Evolutionary conservation across 2,797 vertebrate species (phyloP).

Genomic region (Urosaurus nigricauda): DNA sequence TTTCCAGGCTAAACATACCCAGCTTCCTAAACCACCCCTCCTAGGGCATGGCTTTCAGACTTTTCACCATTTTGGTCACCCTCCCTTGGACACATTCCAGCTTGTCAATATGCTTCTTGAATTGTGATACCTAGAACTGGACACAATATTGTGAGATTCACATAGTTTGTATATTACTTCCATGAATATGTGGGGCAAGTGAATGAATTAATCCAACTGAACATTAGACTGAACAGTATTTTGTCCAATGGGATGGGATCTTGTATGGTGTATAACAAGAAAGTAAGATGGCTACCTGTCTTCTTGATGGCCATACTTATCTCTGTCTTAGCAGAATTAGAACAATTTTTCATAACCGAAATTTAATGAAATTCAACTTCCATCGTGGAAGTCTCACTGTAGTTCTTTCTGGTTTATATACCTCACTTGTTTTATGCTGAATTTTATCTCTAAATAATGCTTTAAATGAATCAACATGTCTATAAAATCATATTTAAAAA

Average conservation of each 20-base stretch:
- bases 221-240: neutral
- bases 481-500: slow-evolving; percentile 15
- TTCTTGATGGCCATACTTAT: neutral
- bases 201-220: neutral
- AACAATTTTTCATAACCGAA: neutral
- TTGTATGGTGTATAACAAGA: neutral
- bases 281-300: neutral
- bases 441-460: neutral
- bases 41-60: too few species aligned
- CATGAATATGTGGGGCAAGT: neutral
- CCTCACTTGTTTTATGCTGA: neutral
- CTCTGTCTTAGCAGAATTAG: neutral
- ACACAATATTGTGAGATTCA: too few species aligned
- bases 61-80: too few species aligned
- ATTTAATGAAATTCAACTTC: neutral
- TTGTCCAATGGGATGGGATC: neutral
- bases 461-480: neutral
- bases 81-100: too few species aligned
- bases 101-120: too few species aligned
- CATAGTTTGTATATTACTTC: neutral
- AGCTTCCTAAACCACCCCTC: too few species aligned
- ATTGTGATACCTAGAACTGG: too few species aligned
- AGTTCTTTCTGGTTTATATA: neutral
- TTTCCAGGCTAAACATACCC: too few species aligned
- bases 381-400: neutral